Conservation (phyloP, 2,797 vertebrate genomes). For the Dryobates pubescens region DNA sequence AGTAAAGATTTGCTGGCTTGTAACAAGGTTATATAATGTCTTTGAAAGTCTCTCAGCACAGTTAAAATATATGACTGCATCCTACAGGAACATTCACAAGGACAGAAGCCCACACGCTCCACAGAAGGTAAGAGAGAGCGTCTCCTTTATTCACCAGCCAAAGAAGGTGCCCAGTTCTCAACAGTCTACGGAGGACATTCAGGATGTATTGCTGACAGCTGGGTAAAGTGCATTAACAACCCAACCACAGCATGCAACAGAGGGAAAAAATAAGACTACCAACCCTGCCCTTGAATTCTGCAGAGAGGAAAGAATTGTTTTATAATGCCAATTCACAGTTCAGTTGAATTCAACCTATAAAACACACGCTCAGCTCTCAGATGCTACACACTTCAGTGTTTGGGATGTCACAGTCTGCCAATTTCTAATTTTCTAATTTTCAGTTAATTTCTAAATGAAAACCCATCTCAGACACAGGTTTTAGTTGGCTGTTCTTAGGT, state of each 20-base stretch:
- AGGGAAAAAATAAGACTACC: background rate
- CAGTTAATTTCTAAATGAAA: constrained; percentile 38
- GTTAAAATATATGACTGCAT: constrained; percentile 50
- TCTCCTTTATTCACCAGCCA: constrained; percentile 40
- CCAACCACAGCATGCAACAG: background rate
- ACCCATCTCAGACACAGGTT: background rate
- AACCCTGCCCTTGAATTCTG: constrained; percentile 7
- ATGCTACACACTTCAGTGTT: background rate
- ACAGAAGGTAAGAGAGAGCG: background rate
- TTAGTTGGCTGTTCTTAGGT: constrained; percentile 1
- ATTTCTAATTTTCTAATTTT: no score
- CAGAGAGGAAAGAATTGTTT: background rate
- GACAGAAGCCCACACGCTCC: constrained; percentile 45
- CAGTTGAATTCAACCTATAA: constrained; percentile 17
- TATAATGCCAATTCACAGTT: background rate
- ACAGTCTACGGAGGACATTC: background rate
- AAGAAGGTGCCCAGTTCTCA: constrained; percentile 11
- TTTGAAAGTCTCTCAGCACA: constrained; percentile 18
- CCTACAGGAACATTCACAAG: constrained; percentile 15
- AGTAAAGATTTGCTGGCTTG: background rate
- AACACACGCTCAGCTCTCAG: background rate
- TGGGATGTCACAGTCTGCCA: background rate
- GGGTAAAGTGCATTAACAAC: background rate
- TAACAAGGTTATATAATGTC: background rate
- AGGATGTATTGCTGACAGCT: background rate